These are phyloP conservation scores for Laspeyria flexula DNA, from an alignment of 2,888 invertebrate species.

Conservation along the genomic window DNA sequence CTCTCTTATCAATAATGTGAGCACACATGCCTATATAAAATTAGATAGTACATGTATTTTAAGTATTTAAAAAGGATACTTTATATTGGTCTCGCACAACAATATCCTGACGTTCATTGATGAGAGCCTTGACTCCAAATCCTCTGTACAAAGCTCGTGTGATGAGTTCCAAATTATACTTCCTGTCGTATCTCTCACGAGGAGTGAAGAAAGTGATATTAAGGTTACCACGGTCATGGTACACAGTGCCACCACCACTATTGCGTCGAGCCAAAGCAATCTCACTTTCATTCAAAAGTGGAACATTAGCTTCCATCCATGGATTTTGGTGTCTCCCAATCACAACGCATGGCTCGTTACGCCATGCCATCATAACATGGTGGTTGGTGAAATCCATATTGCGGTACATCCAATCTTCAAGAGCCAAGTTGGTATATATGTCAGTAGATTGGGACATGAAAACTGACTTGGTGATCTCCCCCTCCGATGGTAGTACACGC, in stretches of 20 bases:
- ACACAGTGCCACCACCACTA: slow-evolving; percentile 98
- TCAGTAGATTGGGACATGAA: slow-evolving; percentile 96
- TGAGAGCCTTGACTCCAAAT: slow-evolving; percentile 91
- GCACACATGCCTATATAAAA: background rate
- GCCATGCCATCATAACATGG: slow-evolving; percentile 96
- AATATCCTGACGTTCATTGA: slow-evolving; percentile 95
- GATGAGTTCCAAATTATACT: slow-evolving; percentile 95
- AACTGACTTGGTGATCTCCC: slow-evolving; percentile 92
- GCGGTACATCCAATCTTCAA: slow-evolving; percentile 98
- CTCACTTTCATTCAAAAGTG: slow-evolving; percentile 87
- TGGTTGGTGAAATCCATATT: slow-evolving; percentile 93
- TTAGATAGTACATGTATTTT: background rate
- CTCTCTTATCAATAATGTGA: background rate
- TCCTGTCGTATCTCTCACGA: slow-evolving; percentile 93
- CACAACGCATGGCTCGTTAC: slow-evolving; percentile 97
- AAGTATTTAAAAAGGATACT: slow-evolving; percentile 84
- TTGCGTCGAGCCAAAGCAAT: slow-evolving; percentile 94
- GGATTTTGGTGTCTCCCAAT: slow-evolving; percentile 99
- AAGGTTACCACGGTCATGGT: slow-evolving; percentile 97
- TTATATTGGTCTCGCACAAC: slow-evolving; percentile 91
- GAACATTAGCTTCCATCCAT: slow-evolving; percentile 95
- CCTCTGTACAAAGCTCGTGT: slow-evolving; percentile 92
- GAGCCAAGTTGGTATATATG: slow-evolving; percentile 96
- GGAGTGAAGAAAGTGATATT: slow-evolving; percentile 97
- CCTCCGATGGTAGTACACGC: slow-evolving; percentile 64